Base-by-base conservation (phyloP, 2,888 invertebrate genomes). In the Lithophane semibrunnea region DNA sequence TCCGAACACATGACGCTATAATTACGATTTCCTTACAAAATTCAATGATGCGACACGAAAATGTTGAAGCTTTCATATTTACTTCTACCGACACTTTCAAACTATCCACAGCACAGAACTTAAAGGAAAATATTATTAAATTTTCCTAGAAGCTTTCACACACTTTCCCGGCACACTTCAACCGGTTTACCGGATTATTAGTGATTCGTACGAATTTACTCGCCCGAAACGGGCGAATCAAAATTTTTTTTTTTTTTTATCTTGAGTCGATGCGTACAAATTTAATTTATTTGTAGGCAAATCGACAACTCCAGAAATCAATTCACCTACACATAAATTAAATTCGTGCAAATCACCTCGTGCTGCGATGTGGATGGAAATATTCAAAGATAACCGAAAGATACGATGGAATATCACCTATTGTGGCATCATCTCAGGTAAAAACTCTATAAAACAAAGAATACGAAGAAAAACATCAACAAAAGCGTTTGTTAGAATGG, bases 391-490 rank as follows among this genome's bases (percentile, higher is more conserved):
- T 63, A 63, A 47, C 3, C 9, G 13, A 5, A 24, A 56, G 1
- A 64, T 65, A 29, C 3, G 2, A 24, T 58, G 21, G 16, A 3
- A 37, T 37, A 37, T 37, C 37, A 58, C 10, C 21, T 16, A 75
- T 52, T 61, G 3, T 37, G 21, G 37, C 21, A 56, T 29, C 0
- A 61, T 54, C 29, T 44, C 7, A 44, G 2, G 42, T 4, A 52
- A 42, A 29, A 16, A 1, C n/a, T 60, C 49, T 37, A 52, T 29
- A 65, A 56, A n/a, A 60, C 3, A 37, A 49, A n/a, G 1, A 49
- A n/a, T 24, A 58, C 12, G 16, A 16, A 47, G 16, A 56, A 56
- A 63, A 77, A 71, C 37, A 70, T 18, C 37, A 63, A 49, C 71
- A 42, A 63, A 54, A 29, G 18, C 0, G 21, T 65, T 58, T 21